These are phyloP conservation scores for Maniola jurtina DNA, from an alignment of 1,140 invertebrate genomes.

Conservation along the genomic window DNA sequence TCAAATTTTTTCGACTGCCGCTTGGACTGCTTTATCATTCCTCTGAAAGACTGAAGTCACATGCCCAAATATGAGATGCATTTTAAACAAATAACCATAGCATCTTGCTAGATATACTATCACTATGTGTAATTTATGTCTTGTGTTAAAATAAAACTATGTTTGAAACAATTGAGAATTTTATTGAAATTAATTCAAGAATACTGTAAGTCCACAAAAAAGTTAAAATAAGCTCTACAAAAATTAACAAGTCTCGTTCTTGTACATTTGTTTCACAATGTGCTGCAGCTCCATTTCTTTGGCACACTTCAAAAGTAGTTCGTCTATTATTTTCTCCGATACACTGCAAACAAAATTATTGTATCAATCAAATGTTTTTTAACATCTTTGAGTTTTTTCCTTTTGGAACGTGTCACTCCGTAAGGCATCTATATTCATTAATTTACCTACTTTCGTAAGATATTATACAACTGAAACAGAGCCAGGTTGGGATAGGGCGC, in stretches of 20 bases:
- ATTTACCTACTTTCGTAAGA: too few relatives aligned
- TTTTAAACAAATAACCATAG: neutral
- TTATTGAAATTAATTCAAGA: conserved; percentile 1
- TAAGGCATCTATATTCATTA: too few relatives aligned
- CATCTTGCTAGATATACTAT: neutral
- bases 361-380: too few relatives aligned
- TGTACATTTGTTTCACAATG: conserved; percentile 46
- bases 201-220: conserved; percentile 19
- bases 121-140: conserved; percentile 3
- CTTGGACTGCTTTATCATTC: neutral
- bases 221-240: conserved; percentile 9
- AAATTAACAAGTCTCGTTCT: conserved; percentile 45
- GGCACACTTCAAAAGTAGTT: conserved; percentile 46
- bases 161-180: neutral
- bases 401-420: too few relatives aligned
- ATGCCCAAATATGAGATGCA: neutral
- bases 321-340: conserved; percentile 65
- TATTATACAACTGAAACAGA: too few relatives aligned
- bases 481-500: too few relatives aligned
- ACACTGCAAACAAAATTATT: conserved; percentile 43
- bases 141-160: conserved; percentile 8
- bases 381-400: too few relatives aligned
- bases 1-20: too few relatives aligned
- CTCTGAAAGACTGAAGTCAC: conserved; percentile 33
- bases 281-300: conserved; percentile 56